These are phyloP conservation scores for Parotia lawesii DNA, from an alignment of 2,113 vertebrate genomes.

Conservation along the genomic window DNA sequence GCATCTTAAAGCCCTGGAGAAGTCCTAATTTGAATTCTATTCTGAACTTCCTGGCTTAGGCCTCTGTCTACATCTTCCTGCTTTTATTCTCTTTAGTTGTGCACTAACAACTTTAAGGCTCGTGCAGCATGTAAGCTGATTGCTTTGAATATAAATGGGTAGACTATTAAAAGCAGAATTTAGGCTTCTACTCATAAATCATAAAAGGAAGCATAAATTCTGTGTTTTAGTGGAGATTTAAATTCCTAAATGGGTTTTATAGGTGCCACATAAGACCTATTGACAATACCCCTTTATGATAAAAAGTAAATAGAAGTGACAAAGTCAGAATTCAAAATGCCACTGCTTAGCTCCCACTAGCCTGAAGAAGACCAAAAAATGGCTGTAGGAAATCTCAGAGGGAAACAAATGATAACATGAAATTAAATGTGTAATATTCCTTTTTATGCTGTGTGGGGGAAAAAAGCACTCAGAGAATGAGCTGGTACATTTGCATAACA, in stretches of 20 bases:
- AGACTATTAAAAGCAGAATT: conserved; percentile 53
- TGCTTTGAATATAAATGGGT: conserved; percentile 53
- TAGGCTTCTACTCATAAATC: conserved; percentile 64
- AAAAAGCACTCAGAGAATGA: conserved; percentile 34
- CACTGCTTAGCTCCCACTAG: conserved; percentile 16
- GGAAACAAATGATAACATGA: conserved; percentile 53
- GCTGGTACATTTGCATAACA: conserved; percentile 76
- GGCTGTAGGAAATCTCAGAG: conserved; percentile 38
- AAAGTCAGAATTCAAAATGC: conserved; percentile 64
- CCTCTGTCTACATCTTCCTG: neutral
- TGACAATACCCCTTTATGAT: conserved; percentile 65
- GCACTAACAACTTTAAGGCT: conserved; percentile 49
- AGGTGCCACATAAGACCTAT: conserved; percentile 65
- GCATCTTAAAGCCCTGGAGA: neutral
- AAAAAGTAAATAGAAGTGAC: conserved; percentile 69
- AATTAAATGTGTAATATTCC: conserved; percentile 71
- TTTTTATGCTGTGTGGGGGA: conserved; percentile 24
- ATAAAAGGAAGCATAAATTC: conserved; percentile 62
- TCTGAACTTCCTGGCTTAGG: conserved; percentile 2
- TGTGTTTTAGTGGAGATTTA: conserved; percentile 62
- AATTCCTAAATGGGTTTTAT: conserved; percentile 70
- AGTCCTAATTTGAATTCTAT: conserved; percentile 33
- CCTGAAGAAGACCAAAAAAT: conserved; percentile 19
- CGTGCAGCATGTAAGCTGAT: conserved; percentile 16
- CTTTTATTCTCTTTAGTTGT: conserved; percentile 41